Conservation (phyloP, 2,113 vertebrate genomes). For the Xenopus tropicalis region UCB_Xtro_10.0 CM004448.2:150371001-150371500, state of each 20-base stretch:
- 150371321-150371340: slow-evolving; percentile 31
- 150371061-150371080: too few relatives aligned
- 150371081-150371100: slow-evolving; percentile 47
- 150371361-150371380: not conserved
- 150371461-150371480: slow-evolving; percentile 49
- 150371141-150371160: slow-evolving; percentile 51
- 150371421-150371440: slow-evolving; percentile 66
- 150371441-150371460: slow-evolving; percentile 72
- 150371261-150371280: too few relatives aligned
- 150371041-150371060: too few relatives aligned
- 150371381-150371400: slow-evolving; percentile 54
- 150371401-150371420: slow-evolving; percentile 60
- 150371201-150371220: slow-evolving; percentile 46
- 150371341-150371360: slow-evolving; percentile 25
- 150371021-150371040: too few relatives aligned
- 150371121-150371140: not conserved
- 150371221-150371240: not conserved
- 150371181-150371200: slow-evolving; percentile 58
- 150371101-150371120: slow-evolving; percentile 49
- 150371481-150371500: slow-evolving; percentile 55
- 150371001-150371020: too few relatives aligned
- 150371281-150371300: not conserved
- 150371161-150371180: slow-evolving; percentile 54
- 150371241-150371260: not conserved
- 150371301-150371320: not conserved